phyloP scores from a whole-genome alignment of 37 sponge, comb jelly and placozoan species.

The Diacarnus erythraeanus region DNA sequence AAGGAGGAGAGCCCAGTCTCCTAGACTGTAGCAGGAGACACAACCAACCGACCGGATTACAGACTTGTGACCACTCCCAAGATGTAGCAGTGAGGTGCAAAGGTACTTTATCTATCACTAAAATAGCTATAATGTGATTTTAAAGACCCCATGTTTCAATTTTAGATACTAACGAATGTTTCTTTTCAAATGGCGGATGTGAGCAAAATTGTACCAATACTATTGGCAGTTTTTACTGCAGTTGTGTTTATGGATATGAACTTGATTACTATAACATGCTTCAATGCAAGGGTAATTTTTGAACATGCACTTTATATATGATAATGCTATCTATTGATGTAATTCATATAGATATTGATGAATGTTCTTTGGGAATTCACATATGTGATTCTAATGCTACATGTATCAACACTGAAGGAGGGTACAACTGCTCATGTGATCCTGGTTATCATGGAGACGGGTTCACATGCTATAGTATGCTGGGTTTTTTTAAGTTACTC shows the following conservation, averaged over 20 bases:
- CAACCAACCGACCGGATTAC: not conserved
- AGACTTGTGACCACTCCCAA: slow-evolving; percentile 42
- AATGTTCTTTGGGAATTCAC: not conserved
- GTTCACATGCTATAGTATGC: slow-evolving; percentile 1
- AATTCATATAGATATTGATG: not conserved
- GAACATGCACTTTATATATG: not conserved
- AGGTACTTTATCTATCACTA: not conserved
- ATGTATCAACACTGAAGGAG: not conserved
- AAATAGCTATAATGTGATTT: too few species aligned
- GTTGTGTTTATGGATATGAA: slow-evolving; percentile 30
- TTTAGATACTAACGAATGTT: slow-evolving; percentile 34
- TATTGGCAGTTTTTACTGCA: slow-evolving; percentile 36
- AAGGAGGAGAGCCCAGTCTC: slow-evolving; percentile 6
- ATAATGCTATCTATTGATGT: not conserved
- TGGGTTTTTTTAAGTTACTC: slow-evolving; percentile 37
- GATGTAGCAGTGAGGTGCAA: slow-evolving; percentile 51
- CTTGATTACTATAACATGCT: too few species aligned
- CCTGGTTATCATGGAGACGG: slow-evolving; percentile 11
- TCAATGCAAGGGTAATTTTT: not conserved
- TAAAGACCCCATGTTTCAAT: not conserved
- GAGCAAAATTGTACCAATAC: slow-evolving; percentile 34
- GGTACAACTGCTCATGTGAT: slow-evolving; percentile 15
- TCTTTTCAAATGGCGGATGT: slow-evolving; percentile 27
- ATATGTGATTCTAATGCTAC: not conserved
- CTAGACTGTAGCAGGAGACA: slow-evolving; percentile 6